Evolutionary conservation across 1,140 invertebrate genomes (phyloP), one percentile per base, ranked within the genome.

Genomic region (Pantala flavescens): DNA sequence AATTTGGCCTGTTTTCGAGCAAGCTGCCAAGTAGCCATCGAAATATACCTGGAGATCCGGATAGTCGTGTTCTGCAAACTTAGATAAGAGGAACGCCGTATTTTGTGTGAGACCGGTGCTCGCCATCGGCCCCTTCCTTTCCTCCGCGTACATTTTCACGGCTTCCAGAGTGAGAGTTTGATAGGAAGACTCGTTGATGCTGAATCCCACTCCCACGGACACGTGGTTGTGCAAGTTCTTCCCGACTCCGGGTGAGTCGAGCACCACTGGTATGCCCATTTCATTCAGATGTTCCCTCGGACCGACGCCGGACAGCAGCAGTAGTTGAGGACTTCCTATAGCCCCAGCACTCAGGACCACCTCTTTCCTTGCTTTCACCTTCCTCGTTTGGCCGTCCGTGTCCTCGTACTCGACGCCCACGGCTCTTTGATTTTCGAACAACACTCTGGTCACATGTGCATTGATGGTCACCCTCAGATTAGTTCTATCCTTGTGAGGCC

Each of bases 281-380:
- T 76, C 72, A 74, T 81, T 71, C 10, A 86, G 77, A 76, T 85
- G 79, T 0, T 81, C 75, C 71, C 77, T 79, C 0, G 85, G 85
- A 24, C 86, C 86, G 70, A 87, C 78, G 21, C 86, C 86, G n/a
- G 84, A 85, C 0, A 87, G 77, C 80, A 87, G 81, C 11, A 87
- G 77, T 23, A 87, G 71, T 76, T 84, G 80, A 0, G 84, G 80
- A 0, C 80, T 79, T n/a, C 78, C 77, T 23, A 84, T 77, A 0
- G 80, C 77, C 11, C 84, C 84, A 11, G 81, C 83, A 9, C 79
- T 82, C 21, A 84, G 21, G 73, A 82, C 79, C 0, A 82, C 77
- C 78, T 83, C 82, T 75, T 81, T 82, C 11, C 19, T 73, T 0
- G 79, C 78, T 55, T 55, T 73, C 0, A 76, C 77, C 19, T 21